Base-by-base conservation (phyloP, 1,140 invertebrate species). In the Acromyrmex echinatior region DNA sequence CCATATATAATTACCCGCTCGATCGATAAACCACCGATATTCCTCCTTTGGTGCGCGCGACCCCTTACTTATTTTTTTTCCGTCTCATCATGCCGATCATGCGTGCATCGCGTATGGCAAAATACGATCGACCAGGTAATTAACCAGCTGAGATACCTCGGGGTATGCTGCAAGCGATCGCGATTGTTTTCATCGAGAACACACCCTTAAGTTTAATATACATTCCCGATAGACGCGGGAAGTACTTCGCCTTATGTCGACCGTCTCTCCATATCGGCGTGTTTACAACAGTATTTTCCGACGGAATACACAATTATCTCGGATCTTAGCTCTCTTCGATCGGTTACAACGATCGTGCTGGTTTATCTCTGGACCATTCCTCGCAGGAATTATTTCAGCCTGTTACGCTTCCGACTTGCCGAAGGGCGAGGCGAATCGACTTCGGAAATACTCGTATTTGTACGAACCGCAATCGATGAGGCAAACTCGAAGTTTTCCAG, bases 81-180 rank as follows among this genome's bases (percentile, higher is more conserved):
- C 63, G 31, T 35, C 31, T 28, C 39, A 35, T 68, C 39, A 25
- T 56, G 70, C 28, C 70, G 58, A 45, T 62, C 56, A 84, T 74
- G 39, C 39, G 49, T 45, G 78, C 49, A n/a, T 45, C 49, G 66
- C 65, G 78, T 76, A 74, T 45, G 31, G 18, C 53, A 56, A 74
- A 60, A 76, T 74, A 74, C 68, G 56, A 82, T 84, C 80, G 70
- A 76, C 80, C 71, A 56, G 39, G 39, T 76, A 51, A 84, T 84
- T 84, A 84, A 5, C n/a, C 70, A 51, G 80, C 68, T 84, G 80
- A 74, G 53, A 62, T 74, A 18, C 39, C 53, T 73, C 39, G 35
- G 35, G 28, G 10, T 62, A 4, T 25, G 14, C 35, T 35, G 39
- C 62, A 45, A 66, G 21, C 65, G 49, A 45, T 53, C 58, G 76